A percentile compares a stretch with the other conserved stretches of the same genome.
Evolutionary conservation across 2,888 invertebrate genomes (phyloP).

Genomic region (Amiota mariae): DNA sequence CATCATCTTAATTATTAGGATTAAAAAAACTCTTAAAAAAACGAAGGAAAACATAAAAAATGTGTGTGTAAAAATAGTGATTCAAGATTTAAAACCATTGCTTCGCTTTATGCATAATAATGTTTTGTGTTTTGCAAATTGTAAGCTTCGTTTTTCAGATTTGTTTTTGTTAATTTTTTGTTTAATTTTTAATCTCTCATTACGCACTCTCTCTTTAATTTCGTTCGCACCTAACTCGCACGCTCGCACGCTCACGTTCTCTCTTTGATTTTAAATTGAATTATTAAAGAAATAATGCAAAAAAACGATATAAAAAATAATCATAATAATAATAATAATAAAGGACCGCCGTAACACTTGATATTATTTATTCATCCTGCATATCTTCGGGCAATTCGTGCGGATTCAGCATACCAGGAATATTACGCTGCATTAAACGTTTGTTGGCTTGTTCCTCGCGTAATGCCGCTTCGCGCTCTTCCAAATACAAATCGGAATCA

Average conservation of each 20-base stretch:
- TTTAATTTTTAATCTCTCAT: conserved; percentile 38
- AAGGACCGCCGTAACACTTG: neutral
- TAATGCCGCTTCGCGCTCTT: conserved; percentile 93
- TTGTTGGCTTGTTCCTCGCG: conserved; percentile 94
- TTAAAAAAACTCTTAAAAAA: conserved; percentile 11
- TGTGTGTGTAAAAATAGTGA: neutral
- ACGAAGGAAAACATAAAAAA: neutral
- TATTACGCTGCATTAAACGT: conserved; percentile 91
- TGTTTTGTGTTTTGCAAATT: conserved; percentile 1
- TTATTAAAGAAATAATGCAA: conserved; percentile 42
- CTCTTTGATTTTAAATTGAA: neutral
- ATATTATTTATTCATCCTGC: conserved; percentile 81
- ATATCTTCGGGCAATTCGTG: conserved; percentile 96
- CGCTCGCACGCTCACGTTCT: neutral
- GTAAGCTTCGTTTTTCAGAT: neutral
- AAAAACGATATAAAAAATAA: conserved; percentile 19
- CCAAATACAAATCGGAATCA: conserved; percentile 96
- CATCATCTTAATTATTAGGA: conserved; percentile 48
- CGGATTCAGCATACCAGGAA: conserved; percentile 96
- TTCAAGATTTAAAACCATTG: conserved; percentile 39
- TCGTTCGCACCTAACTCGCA: conserved; percentile 16
- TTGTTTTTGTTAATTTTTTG: conserved; percentile 28
- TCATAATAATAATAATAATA: neutral
- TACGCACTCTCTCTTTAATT: conserved; percentile 27
- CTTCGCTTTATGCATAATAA: neutral